phyloP scores from a whole-genome alignment of 1,140 invertebrate genomes.

The Kradibia gibbosae region DNA sequence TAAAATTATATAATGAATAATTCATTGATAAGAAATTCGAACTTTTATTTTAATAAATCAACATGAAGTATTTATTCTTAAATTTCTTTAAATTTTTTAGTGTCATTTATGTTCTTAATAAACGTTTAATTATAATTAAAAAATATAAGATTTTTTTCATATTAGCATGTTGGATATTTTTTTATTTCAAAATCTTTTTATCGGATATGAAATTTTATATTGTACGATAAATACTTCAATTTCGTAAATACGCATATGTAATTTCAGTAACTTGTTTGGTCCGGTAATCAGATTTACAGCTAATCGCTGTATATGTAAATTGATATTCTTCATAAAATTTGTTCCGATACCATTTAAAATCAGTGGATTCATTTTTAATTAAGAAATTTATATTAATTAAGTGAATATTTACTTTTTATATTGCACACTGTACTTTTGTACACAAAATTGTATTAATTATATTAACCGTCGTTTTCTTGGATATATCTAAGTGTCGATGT shows the following conservation, averaged over 20 bases:
- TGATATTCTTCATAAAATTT: constrained; percentile 13
- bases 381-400: not conserved
- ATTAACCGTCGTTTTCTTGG: no score
- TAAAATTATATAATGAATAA: no score
- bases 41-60: no score
- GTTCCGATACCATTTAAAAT: not conserved
- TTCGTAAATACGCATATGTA: constrained; percentile 11
- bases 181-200: not conserved
- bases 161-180: not conserved
- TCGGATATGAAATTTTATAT: constrained; percentile 22
- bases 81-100: no score
- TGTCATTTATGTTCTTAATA: not conserved
- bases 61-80: no score
- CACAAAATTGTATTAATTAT: no score
- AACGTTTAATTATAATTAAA: not conserved
- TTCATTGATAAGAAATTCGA: no score
- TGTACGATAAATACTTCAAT: not conserved
- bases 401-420: not conserved
- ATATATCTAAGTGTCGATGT: no score
- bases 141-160: not conserved
- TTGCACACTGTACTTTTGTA: no score
- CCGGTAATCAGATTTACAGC: constrained; percentile 15
- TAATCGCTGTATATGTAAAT: constrained; percentile 7
- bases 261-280: constrained; percentile 19
- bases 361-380: not conserved